Base-by-base conservation (phyloP, 1,140 invertebrate genomes). In the Drosophila chauvacae region DNA sequence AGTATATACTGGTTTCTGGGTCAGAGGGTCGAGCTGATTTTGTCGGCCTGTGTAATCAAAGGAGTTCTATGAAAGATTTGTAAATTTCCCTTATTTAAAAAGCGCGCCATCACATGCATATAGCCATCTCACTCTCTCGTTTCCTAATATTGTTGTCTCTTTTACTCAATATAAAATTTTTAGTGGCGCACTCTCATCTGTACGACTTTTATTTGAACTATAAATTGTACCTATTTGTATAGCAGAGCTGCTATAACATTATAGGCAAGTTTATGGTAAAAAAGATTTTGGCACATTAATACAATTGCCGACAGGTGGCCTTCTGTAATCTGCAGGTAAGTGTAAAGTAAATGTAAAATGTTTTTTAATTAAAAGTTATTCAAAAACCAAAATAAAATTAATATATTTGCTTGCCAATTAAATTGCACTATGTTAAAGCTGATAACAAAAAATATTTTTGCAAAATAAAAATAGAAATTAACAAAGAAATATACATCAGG, bases 71-170 rank as follows among this genome's bases (percentile, higher is more conserved):
- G 1, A 0, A 2, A 50, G 7, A 26, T 26, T 3, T 50, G 26
- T 0, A 60, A 55, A 56, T 74, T 74, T 47, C 57, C 57, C 57
- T 42, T 1, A 10, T 74, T 74, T 30, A 3, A 72, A 72, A 18
- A 14, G 10, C 18, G 53, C 74, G 76, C 55, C 50, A 53, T 30
- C 3, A 39, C 9, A 2, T 0, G 0, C 28, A 14, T 65, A 60
- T 60, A 37, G 39, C 20, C 35, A 23, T 64, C 28, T 63, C 65
- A 2, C 16, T 42, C 23, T 28, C 0, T 1, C n/a, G 10, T 47
- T 28, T 18, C 13, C 33, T 9, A 26, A 35, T 48, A 56, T 41
- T 23, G 10, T 23, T 39, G 26, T 41, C 3, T 20, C 13, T 62
- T 20, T 4, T 39, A 28, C 37, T 37, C 6, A 28, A 14, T 13